Conservation (phyloP, 2,888 invertebrate species). For the Ochlodes sylvanus region DNA sequence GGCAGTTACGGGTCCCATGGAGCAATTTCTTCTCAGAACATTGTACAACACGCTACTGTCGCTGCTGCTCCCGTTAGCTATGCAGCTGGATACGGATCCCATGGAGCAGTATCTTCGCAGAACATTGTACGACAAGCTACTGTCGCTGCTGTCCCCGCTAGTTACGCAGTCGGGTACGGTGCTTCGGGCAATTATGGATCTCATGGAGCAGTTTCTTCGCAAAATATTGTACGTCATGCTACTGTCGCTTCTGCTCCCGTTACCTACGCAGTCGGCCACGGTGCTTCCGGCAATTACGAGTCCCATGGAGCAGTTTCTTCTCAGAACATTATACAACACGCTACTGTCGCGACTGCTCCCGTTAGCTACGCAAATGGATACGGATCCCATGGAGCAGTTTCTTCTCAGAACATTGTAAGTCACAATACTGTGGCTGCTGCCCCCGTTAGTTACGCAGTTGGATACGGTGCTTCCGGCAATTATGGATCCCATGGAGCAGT, state of each 20-base stretch:
- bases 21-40: slow-evolving; percentile 65
- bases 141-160: slow-evolving; percentile 47
- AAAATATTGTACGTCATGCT: slow-evolving; percentile 45
- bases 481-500: slow-evolving; percentile 41
- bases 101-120: slow-evolving; percentile 41
- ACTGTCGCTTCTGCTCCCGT: slow-evolving; percentile 45
- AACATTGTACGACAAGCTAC: slow-evolving; percentile 56
- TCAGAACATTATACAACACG: slow-evolving; percentile 66
- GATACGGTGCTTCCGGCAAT: slow-evolving; percentile 37
- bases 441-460: slow-evolving; percentile 41
- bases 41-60: slow-evolving; percentile 57
- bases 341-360: slow-evolving; percentile 49
- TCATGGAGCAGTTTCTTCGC: slow-evolving; percentile 9
- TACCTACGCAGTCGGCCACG: slow-evolving; percentile 43
- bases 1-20: slow-evolving; percentile 51
- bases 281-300: slow-evolving; percentile 42
- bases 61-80: slow-evolving; percentile 42
- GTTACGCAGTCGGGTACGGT: slow-evolving; percentile 46
- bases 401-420: slow-evolving; percentile 65
- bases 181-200: slow-evolving; percentile 47
- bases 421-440: slow-evolving; percentile 51
- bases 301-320: slow-evolving; percentile 63
- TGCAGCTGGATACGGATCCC: slow-evolving; percentile 18
- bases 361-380: slow-evolving; percentile 40
- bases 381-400: slow-evolving; percentile 60